Conservation (phyloP, 1,140 invertebrate species). For the Drosophila littoralis region DNA sequence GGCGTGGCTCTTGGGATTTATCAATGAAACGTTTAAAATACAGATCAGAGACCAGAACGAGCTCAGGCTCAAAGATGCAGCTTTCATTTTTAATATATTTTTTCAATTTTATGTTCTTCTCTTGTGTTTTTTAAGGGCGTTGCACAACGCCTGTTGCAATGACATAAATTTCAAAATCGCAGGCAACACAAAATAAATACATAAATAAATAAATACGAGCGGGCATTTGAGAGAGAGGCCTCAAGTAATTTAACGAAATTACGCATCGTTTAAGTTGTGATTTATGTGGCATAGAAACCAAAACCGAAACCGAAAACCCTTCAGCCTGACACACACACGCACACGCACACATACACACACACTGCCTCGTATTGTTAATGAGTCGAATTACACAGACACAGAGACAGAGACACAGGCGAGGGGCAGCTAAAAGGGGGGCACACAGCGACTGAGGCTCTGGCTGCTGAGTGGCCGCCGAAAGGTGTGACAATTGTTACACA, state of each 20-base stretch:
- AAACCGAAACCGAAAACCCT: conserved; percentile 58
- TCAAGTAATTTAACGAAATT: conserved; percentile 72
- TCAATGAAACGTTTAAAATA: conserved; percentile 28
- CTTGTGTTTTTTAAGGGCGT: conserved; percentile 17
- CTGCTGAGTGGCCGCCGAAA: conserved; percentile 80
- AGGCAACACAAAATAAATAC: conserved; percentile 66
- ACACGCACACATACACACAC: conserved; percentile 14
- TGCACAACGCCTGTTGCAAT: conserved; percentile 58
- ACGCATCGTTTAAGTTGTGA: conserved; percentile 82
- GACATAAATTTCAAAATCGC: conserved; percentile 44
- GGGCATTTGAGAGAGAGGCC: conserved; percentile 36
- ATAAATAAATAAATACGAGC: conserved; percentile 54
- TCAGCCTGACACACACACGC: conserved; percentile 46
- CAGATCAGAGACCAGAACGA: conserved; percentile 2
- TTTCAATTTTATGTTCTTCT: neutral
- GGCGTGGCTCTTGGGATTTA: conserved; percentile 53
- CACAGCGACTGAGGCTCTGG: neutral
- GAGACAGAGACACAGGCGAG: conserved; percentile 17
- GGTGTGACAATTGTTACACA: conserved; percentile 79
- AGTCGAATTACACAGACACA: conserved; percentile 81
- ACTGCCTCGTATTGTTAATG: conserved; percentile 75
- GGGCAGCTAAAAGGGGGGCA: conserved; percentile 6
- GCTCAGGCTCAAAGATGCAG: conserved; percentile 3
- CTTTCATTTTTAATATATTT: conserved; percentile 6
- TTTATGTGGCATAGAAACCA: conserved; percentile 71